A percentile compares a stretch with the other conserved stretches of the same genome.
Evolutionary conservation across 2,797 vertebrate genomes (phyloP).

Genomic region (Zenarchopterus dispar): DNA sequence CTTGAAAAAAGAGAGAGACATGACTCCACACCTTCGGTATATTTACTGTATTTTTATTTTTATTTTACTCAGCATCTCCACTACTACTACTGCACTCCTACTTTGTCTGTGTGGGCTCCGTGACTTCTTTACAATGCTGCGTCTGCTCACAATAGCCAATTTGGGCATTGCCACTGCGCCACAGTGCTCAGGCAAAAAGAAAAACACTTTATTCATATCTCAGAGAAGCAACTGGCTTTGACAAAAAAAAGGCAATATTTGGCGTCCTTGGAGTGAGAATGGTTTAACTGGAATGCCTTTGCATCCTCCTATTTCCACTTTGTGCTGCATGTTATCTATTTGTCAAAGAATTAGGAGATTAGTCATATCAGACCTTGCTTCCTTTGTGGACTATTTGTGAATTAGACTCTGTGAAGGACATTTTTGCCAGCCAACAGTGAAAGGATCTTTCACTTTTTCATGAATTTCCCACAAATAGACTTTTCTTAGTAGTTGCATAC

Average conservation of each 20-base stretch:
- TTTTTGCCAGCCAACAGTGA: slow-evolving; percentile 52
- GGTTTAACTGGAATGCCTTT: slow-evolving; percentile 39
- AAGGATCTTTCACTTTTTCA: slow-evolving; percentile 59
- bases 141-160: background rate
- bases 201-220: slow-evolving; percentile 4
- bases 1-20: too few species aligned
- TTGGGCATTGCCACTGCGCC: background rate
- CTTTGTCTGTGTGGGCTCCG: background rate
- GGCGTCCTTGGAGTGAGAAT: slow-evolving; percentile 6
- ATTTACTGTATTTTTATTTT: too few species aligned
- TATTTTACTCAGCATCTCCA: too few species aligned
- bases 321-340: slow-evolving; percentile 61
- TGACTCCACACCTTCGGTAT: too few species aligned
- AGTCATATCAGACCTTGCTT: slow-evolving; percentile 64
- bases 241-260: slow-evolving; percentile 10
- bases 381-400: slow-evolving; percentile 66
- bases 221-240: background rate
- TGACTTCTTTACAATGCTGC: background rate
- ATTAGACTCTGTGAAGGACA: slow-evolving; percentile 66
- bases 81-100: background rate
- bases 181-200: background rate
- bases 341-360: slow-evolving; percentile 75
- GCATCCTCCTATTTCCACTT: slow-evolving; percentile 23
- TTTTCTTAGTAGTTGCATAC: slow-evolving; percentile 41
- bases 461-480: slow-evolving; percentile 60